A percentile compares a stretch with the other conserved stretches of the same genome.
Conservation (phyloP, 2,888 invertebrate genomes). For the Erebia ligea region DNA sequence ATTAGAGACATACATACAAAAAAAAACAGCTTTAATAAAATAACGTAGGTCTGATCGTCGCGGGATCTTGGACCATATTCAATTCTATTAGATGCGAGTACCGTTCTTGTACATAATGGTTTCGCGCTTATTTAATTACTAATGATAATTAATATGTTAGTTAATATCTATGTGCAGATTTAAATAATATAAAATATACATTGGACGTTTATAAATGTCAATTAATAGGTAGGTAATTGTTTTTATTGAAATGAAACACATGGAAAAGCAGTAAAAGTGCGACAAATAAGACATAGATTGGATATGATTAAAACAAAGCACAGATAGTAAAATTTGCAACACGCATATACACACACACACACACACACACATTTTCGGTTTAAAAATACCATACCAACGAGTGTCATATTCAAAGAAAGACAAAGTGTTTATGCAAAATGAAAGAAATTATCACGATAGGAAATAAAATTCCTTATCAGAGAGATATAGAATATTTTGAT, state of each 20-base stretch:
- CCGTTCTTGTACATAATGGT: neutral
- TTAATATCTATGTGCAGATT: no score
- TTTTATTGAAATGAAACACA: neutral
- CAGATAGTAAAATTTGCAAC: neutral
- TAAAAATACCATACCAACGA: conserved; percentile 19
- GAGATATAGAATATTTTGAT: conserved; percentile 3
- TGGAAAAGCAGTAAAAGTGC: neutral
- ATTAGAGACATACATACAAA: no score
- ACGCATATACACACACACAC: neutral
- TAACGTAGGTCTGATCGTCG: no score
- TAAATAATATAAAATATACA: no score
- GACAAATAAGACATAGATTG: neutral
- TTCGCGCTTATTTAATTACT: neutral
- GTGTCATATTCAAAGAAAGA: conserved; percentile 36
- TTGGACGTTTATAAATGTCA: no score
- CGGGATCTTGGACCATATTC: no score
- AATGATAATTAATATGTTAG: neutral
- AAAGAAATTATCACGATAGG: conserved; percentile 1
- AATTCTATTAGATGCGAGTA: neutral
- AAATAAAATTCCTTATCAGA: conserved; percentile 12
- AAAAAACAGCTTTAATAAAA: no score
- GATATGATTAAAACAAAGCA: neutral
- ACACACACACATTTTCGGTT: conserved; percentile 6
- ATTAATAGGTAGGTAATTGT: no score
- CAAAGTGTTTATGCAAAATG: neutral